phyloP scores from a whole-genome alignment of 2,888 invertebrate species.

The Drosophila anomalipes region DNA sequence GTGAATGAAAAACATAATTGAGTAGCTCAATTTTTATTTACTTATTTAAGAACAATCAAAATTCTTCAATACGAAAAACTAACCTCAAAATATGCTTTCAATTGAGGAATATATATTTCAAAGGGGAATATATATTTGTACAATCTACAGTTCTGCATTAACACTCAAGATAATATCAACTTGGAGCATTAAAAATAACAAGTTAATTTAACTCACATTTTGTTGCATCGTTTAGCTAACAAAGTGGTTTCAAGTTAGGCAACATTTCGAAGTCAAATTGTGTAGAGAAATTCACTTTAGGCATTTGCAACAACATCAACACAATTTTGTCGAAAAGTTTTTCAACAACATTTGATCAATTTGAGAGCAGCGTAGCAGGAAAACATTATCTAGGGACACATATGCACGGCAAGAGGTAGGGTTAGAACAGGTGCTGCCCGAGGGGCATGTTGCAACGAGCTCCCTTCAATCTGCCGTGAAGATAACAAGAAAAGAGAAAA shows the following conservation, averaged over 20 bases:
- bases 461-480: slow-evolving; percentile 58
- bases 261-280: background rate
- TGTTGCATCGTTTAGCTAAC: background rate
- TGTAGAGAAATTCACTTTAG: background rate
- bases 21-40: background rate
- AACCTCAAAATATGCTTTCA: no score
- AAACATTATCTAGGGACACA: background rate
- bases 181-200: background rate
- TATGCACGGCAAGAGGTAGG: slow-evolving; percentile 4
- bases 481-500: slow-evolving; percentile 33
- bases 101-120: no score
- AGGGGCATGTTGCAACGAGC: slow-evolving; percentile 28
- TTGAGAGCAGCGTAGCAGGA: background rate
- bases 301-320: background rate
- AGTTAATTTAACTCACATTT: background rate
- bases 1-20: background rate
- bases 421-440: slow-evolving; percentile 57
- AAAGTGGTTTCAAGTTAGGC: background rate
- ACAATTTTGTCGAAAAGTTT: background rate
- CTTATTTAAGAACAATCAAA: background rate
- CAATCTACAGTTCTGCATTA: no score
- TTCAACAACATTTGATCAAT: background rate
- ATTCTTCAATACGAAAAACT: background rate
- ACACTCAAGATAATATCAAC: no score
- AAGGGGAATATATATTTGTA: no score